A percentile compares a stretch with the other conserved stretches of the same genome.
Conservation (phyloP, 2,888 invertebrate genomes). For the Pinctada fucata region DNA sequence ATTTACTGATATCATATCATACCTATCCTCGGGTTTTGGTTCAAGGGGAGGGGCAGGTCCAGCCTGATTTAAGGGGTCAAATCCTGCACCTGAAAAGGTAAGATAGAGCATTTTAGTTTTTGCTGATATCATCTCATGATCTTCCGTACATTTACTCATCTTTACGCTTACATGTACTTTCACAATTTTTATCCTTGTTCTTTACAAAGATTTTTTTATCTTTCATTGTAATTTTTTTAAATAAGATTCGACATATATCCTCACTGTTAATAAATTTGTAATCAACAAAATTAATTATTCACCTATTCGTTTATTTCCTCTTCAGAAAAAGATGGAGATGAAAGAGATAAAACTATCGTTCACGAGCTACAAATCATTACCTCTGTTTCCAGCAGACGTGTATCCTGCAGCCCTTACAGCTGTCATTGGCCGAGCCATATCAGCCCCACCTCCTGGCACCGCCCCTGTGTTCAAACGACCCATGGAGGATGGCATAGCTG, state of each 20-base stretch:
- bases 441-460: constrained; percentile 66
- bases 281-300: too few relatives aligned
- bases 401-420: constrained; percentile 98
- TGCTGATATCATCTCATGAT: too few relatives aligned
- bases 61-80: constrained; percentile 88
- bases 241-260: too few relatives aligned
- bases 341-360: too few relatives aligned
- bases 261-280: too few relatives aligned
- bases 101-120: not conserved
- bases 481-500: constrained; percentile 72
- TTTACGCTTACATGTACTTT: too few relatives aligned
- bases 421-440: constrained; percentile 89
- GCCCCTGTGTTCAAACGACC: constrained; percentile 71
- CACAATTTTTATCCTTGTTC: too few relatives aligned
- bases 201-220: too few relatives aligned
- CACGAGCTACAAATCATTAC: constrained; percentile 36
- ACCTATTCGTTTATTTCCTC: too few relatives aligned
- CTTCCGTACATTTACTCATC: too few relatives aligned
- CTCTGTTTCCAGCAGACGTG: constrained; percentile 84
- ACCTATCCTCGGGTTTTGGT: constrained; percentile 88
- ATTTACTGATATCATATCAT: constrained; percentile 44
- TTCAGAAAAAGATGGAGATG: too few relatives aligned
- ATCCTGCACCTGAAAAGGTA: constrained; percentile 68
- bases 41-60: constrained; percentile 81
- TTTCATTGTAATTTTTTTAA: too few relatives aligned